These are phyloP conservation scores for Spinus olivaceus DNA, from an alignment of 2,797 vertebrate species.

Conservation along the genomic window DNA sequence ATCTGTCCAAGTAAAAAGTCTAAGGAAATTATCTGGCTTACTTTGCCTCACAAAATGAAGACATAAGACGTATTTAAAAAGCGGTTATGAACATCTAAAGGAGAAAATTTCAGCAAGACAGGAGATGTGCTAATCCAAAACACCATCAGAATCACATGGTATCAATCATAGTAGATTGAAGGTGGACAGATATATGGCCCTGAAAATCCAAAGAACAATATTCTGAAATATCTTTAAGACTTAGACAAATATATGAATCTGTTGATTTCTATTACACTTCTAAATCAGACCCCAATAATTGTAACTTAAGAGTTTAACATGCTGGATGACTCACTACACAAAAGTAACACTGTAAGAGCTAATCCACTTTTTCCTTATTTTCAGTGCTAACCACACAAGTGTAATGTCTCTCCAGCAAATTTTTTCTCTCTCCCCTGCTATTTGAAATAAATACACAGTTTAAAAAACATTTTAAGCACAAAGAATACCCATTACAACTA, in stretches of 20 bases:
- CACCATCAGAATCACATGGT: not conserved
- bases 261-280: rapidly evolving
- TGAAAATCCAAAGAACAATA: not conserved
- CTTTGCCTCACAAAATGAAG: not conserved
- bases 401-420: not conserved
- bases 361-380: not conserved
- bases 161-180: not conserved
- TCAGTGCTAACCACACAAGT: not conserved
- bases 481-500: not conserved
- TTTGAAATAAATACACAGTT: not conserved
- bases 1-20: not conserved
- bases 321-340: not conserved
- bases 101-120: not conserved
- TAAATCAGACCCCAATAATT: not conserved
- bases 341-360: not conserved
- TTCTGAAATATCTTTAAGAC: not conserved
- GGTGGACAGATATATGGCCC: not conserved
- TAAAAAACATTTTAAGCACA: not conserved
- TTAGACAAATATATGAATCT: not conserved
- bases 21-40: not conserved
- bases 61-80: not conserved
- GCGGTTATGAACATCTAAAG: not conserved
- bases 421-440: not conserved
- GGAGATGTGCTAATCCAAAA: not conserved
- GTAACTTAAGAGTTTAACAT: not conserved